Evolutionary conservation across 2,888 invertebrate species (phyloP).

Genomic region (Ophraella communa): DNA sequence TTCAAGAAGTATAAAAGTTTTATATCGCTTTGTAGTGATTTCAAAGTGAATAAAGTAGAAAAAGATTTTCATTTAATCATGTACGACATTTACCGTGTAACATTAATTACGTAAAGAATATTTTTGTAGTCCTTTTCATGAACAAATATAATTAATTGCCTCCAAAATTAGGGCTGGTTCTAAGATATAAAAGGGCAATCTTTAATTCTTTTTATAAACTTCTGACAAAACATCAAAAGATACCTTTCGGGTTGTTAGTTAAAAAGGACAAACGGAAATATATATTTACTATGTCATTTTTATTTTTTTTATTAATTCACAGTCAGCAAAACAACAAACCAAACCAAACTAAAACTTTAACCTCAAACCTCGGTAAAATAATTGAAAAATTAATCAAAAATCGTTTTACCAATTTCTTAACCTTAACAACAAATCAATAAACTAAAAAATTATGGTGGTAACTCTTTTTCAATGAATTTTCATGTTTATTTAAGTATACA

Average conservation of each 20-base stretch:
- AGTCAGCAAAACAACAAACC: background rate
- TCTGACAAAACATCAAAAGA: background rate
- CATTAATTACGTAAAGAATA: conserved; percentile 1
- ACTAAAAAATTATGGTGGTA: no score
- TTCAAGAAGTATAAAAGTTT: no score
- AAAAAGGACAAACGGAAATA: background rate
- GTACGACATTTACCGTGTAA: background rate
- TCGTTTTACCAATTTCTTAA: no score
- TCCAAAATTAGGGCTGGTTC: background rate
- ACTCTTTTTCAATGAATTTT: no score
- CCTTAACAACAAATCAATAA: no score
- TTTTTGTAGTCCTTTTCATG: background rate
- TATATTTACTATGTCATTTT: background rate
- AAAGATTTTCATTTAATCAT: background rate
- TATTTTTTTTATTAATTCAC: background rate
- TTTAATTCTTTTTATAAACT: background rate
- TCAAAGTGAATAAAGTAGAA: background rate
- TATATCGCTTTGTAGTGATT: background rate
- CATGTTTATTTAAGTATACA: no score
- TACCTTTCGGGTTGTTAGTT: background rate
- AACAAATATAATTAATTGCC: conserved; percentile 2
- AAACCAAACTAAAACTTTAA: no score
- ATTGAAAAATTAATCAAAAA: no score
- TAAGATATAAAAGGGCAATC: background rate
- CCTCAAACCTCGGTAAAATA: no score